Evolutionary conservation across 2,113 vertebrate genomes (phyloP).

Genomic region (Scatophagus argus): DNA sequence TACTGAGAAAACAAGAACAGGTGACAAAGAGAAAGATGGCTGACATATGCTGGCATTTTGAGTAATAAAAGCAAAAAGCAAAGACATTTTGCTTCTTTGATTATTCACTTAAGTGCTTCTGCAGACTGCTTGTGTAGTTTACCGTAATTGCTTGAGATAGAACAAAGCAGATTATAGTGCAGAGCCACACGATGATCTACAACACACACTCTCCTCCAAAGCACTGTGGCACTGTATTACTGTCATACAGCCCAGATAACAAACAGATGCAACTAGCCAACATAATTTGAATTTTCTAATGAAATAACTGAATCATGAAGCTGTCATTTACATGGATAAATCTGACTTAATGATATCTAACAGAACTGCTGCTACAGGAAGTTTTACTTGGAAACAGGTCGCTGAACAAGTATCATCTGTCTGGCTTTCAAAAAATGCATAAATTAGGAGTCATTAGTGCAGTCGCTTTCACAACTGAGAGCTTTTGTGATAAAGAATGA

Average conservation of each 20-base stretch:
- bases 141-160: conserved; percentile 1
- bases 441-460: not conserved
- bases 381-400: not conserved
- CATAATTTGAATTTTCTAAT: not conserved
- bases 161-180: conserved; percentile 16
- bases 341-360: not conserved
- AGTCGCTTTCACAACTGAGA: not conserved
- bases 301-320: not conserved
- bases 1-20: conserved; percentile 51
- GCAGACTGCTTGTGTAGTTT: conserved; percentile 10
- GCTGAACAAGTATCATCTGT: not conserved
- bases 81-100: conserved; percentile 17
- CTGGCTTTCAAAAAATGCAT: not conserved
- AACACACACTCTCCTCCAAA: not conserved
- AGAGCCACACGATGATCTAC: not conserved
- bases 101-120: conserved; percentile 22
- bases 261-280: conserved; percentile 12
- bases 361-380: not conserved
- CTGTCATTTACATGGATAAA: conserved; percentile 6
- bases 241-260: not conserved
- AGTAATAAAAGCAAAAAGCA: conserved; percentile 19
- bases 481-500: not conserved
- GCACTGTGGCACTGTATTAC: not conserved
- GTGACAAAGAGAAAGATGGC: conserved; percentile 54
- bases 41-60: conserved; percentile 33